These are phyloP conservation scores for Chrysomallon squamiferum DNA, from an alignment of 1,140 invertebrate species.

Conservation along the genomic window DNA sequence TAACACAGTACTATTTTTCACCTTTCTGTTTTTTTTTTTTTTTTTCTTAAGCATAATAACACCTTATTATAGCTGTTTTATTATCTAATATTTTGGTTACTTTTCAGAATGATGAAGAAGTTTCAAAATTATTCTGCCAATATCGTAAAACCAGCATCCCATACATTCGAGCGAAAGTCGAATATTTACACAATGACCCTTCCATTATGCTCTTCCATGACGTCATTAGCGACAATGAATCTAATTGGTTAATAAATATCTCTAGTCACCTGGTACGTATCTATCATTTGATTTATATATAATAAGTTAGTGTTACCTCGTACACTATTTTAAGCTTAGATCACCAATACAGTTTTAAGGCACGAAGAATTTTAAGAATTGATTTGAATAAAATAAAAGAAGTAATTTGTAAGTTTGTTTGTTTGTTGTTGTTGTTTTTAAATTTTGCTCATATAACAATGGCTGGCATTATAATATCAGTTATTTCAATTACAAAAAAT, in stretches of 20 bases:
- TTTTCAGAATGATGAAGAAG: neutral
- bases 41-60: no score
- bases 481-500: neutral
- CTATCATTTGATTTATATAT: no score
- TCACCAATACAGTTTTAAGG: no score
- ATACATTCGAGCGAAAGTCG: neutral
- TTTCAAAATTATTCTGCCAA: neutral
- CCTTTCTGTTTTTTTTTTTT: no score
- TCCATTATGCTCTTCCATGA: conserved; percentile 7
- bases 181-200: conserved; percentile 3
- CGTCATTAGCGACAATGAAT: conserved; percentile 8
- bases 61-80: no score
- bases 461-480: neutral
- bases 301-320: no score
- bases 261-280: neutral
- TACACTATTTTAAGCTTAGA: no score
- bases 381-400: no score
- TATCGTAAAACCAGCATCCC: neutral
- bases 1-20: no score
- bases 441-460: neutral
- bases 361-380: no score
- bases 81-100: no score
- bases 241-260: neutral
- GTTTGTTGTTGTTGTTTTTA: neutral
- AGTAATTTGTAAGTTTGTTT: neutral